Evolutionary conservation across 2,797 vertebrate genomes (phyloP), one percentile per base, ranked within the genome.

Genomic region (Eleutherodactylus coqui): DNA sequence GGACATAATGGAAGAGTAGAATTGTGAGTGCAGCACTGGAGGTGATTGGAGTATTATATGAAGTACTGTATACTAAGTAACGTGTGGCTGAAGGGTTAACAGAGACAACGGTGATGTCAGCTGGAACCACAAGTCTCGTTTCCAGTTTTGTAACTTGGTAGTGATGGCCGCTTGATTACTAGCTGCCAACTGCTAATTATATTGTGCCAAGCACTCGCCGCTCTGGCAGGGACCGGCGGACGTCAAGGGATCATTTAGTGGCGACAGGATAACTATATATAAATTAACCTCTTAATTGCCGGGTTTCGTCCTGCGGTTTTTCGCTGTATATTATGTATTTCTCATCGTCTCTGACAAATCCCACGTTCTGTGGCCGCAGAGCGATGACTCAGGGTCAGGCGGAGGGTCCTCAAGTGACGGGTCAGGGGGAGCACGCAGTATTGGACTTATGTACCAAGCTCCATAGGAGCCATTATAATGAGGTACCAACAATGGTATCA

Each of bases 111-210:
- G 14, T 9, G 27, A 32, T 7, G 34, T 16, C 16, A 41, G n/a
- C 21, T 9, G 34, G 36, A 41, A 67, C 29, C 69, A 16, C 41
- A 47, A 2, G 43, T 47, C 70, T 24, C 16, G 51, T 32, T 38
- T 69, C 55, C 72, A 53, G 51, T n/a, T 79, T 72, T 72, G 24
- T 70, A 79, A 72, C 62, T 19, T 16, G 14, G 32, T 11, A 76
- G 27, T 82, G 64, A 76, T 82, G 14, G 79, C 58, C n/a, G n/a
- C 32, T 55, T 76, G 81, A 86, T 86, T 75, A 86, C 69, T 8
- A 53, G 51, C 78, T n/a, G n/a, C n/a, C n/a, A n/a, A 24, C 32
- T 70, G 78, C 75, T 75, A 76, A 75, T 82, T 86, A 86, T 47
- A 53, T 53, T 69, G 58, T 70, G 85, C 73, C n/a, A 45, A 51